Conservation (phyloP, 2,888 invertebrate genomes). For the Hirtodrosophila alboralis region DNA sequence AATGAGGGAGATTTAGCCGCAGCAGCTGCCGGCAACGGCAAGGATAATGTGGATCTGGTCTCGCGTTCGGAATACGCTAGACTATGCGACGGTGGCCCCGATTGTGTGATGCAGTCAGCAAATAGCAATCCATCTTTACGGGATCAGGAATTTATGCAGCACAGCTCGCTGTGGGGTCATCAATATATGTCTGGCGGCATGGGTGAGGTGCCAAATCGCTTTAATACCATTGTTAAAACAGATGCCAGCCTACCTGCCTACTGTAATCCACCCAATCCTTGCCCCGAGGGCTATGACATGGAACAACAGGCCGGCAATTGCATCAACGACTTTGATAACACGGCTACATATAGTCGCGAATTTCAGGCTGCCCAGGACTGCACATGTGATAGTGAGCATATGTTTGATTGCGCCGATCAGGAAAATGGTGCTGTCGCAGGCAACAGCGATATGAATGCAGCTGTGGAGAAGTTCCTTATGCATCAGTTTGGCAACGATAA, state of each 20-base stretch:
- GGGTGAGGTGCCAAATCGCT: constrained; percentile 86
- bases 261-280: constrained; percentile 99
- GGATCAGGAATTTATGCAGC: constrained; percentile 94
- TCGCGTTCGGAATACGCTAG: constrained; percentile 90
- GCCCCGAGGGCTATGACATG: constrained; percentile 93
- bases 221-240: constrained; percentile 90
- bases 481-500: constrained; percentile 83
- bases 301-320: constrained; percentile 89
- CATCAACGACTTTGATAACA: constrained; percentile 95
- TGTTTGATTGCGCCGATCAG: constrained; percentile 93
- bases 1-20: constrained; percentile 75
- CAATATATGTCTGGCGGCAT: constrained; percentile 91
- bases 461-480: constrained; percentile 88
- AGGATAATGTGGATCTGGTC: constrained; percentile 82
- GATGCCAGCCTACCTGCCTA: constrained; percentile 98
- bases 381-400: constrained; percentile 99
- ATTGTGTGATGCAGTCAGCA: constrained; percentile 57
- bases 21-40: constrained; percentile 33
- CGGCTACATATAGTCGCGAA: constrained; percentile 96
- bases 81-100: constrained; percentile 86
- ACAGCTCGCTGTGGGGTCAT: constrained; percentile 90
- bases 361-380: constrained; percentile 97
- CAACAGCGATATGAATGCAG: constrained; percentile 84
- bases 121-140: constrained; percentile 89
- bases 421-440: constrained; percentile 65